Conservation (phyloP, 1,140 invertebrate genomes). For the Varroa destructor region DNA sequence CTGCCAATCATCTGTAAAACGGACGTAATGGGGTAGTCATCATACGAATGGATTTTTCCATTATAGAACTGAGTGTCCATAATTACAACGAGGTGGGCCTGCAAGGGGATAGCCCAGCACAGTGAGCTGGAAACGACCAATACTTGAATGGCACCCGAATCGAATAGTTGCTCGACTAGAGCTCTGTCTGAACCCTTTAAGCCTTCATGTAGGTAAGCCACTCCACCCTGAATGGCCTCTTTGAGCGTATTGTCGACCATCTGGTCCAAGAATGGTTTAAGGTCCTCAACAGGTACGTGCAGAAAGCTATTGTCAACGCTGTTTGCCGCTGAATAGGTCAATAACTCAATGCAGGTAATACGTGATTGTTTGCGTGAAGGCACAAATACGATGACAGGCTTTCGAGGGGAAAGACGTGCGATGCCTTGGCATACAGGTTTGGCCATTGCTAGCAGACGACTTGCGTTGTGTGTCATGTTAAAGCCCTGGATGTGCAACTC, state of each 20-base stretch:
- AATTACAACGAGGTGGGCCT: conserved; percentile 79
- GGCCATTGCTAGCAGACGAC: conserved; percentile 86
- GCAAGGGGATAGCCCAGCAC: conserved; percentile 77
- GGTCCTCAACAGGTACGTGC: conserved; percentile 67
- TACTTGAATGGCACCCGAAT: conserved; percentile 81
- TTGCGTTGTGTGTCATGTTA: conserved; percentile 93
- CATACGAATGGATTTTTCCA: conserved; percentile 72
- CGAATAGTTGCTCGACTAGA: conserved; percentile 81
- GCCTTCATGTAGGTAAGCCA: conserved; percentile 94
- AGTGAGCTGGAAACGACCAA: conserved; percentile 76
- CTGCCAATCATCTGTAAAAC: conserved; percentile 93
- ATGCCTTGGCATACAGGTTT: conserved; percentile 93
- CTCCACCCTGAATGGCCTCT: conserved; percentile 76
- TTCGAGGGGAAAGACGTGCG: conserved; percentile 65
- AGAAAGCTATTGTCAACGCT: conserved; percentile 69
- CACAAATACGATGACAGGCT: conserved; percentile 91
- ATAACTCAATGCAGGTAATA: conserved; percentile 81
- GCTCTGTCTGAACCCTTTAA: conserved; percentile 64
- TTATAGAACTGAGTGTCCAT: conserved; percentile 98
- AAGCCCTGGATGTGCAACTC: conserved; percentile 93
- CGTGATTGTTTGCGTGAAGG: conserved; percentile 83
- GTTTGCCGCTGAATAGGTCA: conserved; percentile 83
- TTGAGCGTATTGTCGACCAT: conserved; percentile 67
- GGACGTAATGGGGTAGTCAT: conserved; percentile 94
- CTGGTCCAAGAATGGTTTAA: conserved; percentile 70